These are phyloP conservation scores for Tipula lateralis DNA, from an alignment of 2,888 invertebrate species.

Conservation along the genomic window DNA sequence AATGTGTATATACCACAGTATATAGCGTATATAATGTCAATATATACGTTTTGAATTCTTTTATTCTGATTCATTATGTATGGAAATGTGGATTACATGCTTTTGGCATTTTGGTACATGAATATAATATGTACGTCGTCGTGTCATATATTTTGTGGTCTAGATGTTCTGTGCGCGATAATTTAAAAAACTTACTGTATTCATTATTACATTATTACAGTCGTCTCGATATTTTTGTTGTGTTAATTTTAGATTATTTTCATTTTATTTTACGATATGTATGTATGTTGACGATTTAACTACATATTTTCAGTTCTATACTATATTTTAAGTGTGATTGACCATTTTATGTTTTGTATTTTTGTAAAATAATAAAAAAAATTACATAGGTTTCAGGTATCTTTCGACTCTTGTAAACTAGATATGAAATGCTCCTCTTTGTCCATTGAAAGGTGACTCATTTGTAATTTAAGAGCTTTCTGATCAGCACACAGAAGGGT, in stretches of 20 bases:
- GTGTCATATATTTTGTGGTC: neutral
- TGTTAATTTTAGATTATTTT: neutral
- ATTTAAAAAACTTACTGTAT: neutral
- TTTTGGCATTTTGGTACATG: neutral
- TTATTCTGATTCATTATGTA: conserved; percentile 11
- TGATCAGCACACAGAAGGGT: no score
- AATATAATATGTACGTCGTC: neutral
- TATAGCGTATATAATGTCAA: no score
- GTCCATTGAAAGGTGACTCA: no score
- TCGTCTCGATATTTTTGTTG: neutral
- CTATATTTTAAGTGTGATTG: neutral
- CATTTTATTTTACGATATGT: neutral
- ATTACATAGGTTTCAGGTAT: no score
- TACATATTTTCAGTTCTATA: neutral
- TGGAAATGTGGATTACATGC: neutral
- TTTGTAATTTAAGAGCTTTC: no score
- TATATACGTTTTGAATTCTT: neutral
- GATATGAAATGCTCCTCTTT: no score
- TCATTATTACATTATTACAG: no score
- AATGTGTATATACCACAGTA: no score
- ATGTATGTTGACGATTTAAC: neutral
- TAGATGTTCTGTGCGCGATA: neutral
- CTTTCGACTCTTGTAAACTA: no score
- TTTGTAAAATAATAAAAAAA: no score
- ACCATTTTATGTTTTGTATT: neutral